These are phyloP conservation scores for Mola mola DNA, from an alignment of 2,113 vertebrate species.

Conservation along the genomic window DNA sequence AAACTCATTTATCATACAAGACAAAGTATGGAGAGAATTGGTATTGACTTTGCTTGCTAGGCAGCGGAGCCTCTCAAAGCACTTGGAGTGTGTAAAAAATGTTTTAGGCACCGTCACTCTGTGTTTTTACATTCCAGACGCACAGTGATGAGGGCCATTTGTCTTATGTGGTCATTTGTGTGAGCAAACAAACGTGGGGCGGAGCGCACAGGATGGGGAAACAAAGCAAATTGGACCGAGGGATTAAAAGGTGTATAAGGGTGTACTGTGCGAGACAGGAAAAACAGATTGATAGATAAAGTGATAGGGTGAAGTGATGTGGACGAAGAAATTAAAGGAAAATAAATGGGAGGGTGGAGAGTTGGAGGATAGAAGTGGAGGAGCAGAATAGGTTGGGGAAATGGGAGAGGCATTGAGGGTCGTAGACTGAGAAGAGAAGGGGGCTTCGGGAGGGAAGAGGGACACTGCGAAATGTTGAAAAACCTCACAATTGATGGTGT, in stretches of 20 bases:
- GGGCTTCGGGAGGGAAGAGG: constrained; percentile 51
- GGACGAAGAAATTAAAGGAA: constrained; percentile 62
- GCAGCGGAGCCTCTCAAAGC: constrained; percentile 37
- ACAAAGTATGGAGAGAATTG: constrained; percentile 22
- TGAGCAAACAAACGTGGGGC: constrained; percentile 23
- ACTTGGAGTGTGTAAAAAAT: constrained; percentile 53
- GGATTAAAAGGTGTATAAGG: constrained; percentile 51
- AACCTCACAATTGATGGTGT: constrained; percentile 84
- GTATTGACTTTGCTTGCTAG: constrained; percentile 15
- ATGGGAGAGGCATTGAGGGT: constrained; percentile 66
- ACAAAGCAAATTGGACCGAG: constrained; percentile 31
- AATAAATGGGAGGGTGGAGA: constrained; percentile 49
- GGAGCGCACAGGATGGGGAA: constrained; percentile 38
- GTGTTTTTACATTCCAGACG: constrained; percentile 67
- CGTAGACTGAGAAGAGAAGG: constrained; percentile 59
- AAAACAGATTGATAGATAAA: constrained; percentile 64
- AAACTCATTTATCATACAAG: constrained; percentile 28
- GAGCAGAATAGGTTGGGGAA: constrained; percentile 18
- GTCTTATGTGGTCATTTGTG: constrained; percentile 60
- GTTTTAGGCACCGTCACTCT: constrained; percentile 28
- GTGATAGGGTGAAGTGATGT: constrained; percentile 57
- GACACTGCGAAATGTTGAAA: constrained; percentile 79
- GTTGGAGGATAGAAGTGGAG: constrained; percentile 25
- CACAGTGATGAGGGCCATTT: constrained; percentile 68
- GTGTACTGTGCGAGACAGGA: constrained; percentile 39